phyloP scores from a whole-genome alignment of 2,797 vertebrate species.

The Lateolabrax maculatus region DNA sequence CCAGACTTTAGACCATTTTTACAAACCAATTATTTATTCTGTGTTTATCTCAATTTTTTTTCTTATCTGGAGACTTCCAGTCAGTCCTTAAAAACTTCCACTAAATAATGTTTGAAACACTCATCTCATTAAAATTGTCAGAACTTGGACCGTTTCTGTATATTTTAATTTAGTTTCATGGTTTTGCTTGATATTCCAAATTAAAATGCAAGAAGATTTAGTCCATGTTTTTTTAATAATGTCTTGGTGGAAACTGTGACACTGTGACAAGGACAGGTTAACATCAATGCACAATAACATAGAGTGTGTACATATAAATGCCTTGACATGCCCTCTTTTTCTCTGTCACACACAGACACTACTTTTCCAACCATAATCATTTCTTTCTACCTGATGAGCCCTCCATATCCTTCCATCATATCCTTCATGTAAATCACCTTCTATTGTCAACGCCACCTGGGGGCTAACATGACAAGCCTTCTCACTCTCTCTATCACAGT shows the following conservation, averaged over 20 bases:
- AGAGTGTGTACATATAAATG: not conserved
- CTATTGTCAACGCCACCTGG: constrained; percentile 73
- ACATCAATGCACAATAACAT: constrained; percentile 7
- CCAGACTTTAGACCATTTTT: constrained; percentile 10
- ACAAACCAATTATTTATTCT: constrained; percentile 13
- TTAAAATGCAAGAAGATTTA: constrained; percentile 5
- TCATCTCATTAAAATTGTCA: constrained; percentile 26
- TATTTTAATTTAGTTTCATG: constrained; percentile 3
- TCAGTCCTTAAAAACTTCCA: constrained; percentile 15
- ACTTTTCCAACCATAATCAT: constrained; percentile 65
- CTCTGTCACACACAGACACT: not conserved
- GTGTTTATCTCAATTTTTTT: constrained; percentile 7
- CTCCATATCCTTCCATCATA: constrained; percentile 27
- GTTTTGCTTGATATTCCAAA: constrained; percentile 29
- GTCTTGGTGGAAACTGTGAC: constrained; percentile 5
- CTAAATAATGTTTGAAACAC: constrained; percentile 19
- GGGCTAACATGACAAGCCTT: constrained; percentile 61
- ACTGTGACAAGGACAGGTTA: constrained; percentile 14
- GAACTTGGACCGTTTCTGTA: not conserved
- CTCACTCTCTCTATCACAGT: constrained; percentile 70
- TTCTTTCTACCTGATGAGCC: constrained; percentile 58
- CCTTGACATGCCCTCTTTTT: not conserved
- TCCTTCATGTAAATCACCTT: constrained; percentile 70
- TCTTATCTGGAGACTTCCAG: not conserved
- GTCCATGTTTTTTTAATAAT: not conserved